Percentiles rank a stretch among this genome's conserved stretches.
phyloP scores from a whole-genome alignment of 2,797 vertebrate genomes.

The Threskiornis aethiopicus region DNA sequence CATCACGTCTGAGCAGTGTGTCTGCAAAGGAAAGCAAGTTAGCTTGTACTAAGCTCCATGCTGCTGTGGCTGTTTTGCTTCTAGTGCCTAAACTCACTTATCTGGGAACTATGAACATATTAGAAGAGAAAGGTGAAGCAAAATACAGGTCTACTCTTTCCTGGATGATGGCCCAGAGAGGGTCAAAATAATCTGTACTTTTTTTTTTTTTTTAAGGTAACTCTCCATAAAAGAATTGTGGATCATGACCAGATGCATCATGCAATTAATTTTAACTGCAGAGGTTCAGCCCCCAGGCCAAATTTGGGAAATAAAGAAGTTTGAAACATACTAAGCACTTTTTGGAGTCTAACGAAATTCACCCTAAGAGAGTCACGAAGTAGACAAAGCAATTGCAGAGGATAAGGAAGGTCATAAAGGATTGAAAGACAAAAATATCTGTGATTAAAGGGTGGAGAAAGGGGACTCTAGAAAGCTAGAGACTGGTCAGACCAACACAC shows the following conservation, averaged over 20 bases:
- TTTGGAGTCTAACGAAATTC: background rate
- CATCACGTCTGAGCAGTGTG: background rate
- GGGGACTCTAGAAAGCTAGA: background rate
- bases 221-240: background rate
- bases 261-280: background rate
- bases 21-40: too few species aligned
- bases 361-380: background rate
- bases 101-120: fast-evolving
- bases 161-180: background rate
- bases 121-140: background rate
- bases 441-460: background rate
- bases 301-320: background rate
- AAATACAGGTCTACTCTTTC: background rate
- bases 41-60: background rate
- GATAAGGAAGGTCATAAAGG: background rate
- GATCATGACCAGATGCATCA: background rate
- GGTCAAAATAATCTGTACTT: background rate
- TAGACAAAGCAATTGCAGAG: background rate
- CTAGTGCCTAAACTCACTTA: background rate
- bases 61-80: background rate
- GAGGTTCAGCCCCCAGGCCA: background rate
- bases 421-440: background rate
- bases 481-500: background rate
- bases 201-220: background rate
- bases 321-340: background rate